Evolutionary conservation across 2,797 vertebrate species (phyloP).

Genomic region (Intellagama lesueurii): DNA sequence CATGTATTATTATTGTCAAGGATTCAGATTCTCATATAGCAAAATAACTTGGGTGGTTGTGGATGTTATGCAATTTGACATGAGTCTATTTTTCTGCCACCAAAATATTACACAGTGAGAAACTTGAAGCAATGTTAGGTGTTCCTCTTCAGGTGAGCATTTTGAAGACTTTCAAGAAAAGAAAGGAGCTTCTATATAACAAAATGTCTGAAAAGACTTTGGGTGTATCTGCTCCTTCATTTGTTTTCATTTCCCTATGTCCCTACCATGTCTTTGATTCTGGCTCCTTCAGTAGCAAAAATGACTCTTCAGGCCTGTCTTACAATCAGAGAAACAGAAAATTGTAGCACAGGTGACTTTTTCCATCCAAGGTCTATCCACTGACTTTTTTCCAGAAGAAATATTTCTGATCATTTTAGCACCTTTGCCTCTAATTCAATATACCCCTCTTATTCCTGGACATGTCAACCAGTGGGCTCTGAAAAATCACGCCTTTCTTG

Average conservation of each 20-base stretch:
- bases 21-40: background rate
- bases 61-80: background rate
- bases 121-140: background rate
- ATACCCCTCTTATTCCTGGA: background rate
- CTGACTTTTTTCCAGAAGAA: background rate
- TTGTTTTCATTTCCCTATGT: background rate
- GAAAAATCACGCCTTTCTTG: constrained; percentile 1
- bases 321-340: background rate
- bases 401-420: background rate
- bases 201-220: background rate
- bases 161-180: background rate
- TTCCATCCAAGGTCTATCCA: background rate
- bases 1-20: background rate
- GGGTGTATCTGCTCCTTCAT: background rate
- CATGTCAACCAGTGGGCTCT: background rate
- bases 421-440: background rate
- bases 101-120: background rate
- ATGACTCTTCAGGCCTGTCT: background rate
- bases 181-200: background rate
- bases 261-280: background rate
- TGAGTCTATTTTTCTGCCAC: background rate
- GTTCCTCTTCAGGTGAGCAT: background rate
- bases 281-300: background rate
- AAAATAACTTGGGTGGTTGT: background rate
- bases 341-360: background rate